Percentiles rank a stretch among this genome's conserved stretches.
Evolutionary conservation across 2,888 invertebrate species (phyloP).

Genomic region (Athrips mouffetella): DNA sequence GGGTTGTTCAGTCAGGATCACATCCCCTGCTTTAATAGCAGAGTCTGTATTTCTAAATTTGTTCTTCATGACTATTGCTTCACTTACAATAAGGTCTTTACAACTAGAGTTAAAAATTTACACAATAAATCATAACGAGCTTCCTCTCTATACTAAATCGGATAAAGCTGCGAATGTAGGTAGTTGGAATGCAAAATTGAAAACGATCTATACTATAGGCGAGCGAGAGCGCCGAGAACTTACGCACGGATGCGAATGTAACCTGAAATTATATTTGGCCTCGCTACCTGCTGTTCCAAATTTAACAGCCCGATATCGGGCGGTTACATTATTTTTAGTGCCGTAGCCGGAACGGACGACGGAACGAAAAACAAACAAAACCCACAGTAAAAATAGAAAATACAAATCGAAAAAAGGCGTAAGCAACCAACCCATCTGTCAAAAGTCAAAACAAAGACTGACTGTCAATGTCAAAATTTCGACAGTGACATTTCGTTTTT

Average conservation of each 20-base stretch:
- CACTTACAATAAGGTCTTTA: not conserved
- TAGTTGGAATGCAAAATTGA: slow-evolving; percentile 57
- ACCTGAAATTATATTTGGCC: slow-evolving; percentile 60
- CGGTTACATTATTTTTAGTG: slow-evolving; percentile 71
- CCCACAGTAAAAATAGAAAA: slow-evolving; percentile 9
- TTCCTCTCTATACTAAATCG: slow-evolving; percentile 22
- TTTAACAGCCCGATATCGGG: slow-evolving; percentile 52
- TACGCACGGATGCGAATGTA: slow-evolving; percentile 35
- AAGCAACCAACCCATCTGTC: slow-evolving; percentile 5
- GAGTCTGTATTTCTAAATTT: slow-evolving; percentile 55
- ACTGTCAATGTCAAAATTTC: too few relatives aligned
- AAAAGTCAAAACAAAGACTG: too few relatives aligned
- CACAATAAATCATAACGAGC: not conserved
- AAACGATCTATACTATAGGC: slow-evolving; percentile 33
- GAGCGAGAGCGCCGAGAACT: slow-evolving; percentile 28
- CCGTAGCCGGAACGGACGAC: slow-evolving; percentile 42
- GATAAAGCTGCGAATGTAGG: slow-evolving; percentile 39
- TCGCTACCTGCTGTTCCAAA: slow-evolving; percentile 61
- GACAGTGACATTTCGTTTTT: too few relatives aligned
- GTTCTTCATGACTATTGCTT: slow-evolving; percentile 59
- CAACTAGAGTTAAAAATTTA: not conserved
- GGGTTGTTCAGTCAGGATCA: slow-evolving; percentile 84
- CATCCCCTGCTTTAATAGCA: slow-evolving; percentile 79
- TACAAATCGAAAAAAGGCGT: not conserved
- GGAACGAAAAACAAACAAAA: slow-evolving; percentile 58